Evolutionary conservation across 2,888 invertebrate genomes (phyloP), one percentile per base, ranked within the genome.

Genomic region (Xestia xanthographa): DNA sequence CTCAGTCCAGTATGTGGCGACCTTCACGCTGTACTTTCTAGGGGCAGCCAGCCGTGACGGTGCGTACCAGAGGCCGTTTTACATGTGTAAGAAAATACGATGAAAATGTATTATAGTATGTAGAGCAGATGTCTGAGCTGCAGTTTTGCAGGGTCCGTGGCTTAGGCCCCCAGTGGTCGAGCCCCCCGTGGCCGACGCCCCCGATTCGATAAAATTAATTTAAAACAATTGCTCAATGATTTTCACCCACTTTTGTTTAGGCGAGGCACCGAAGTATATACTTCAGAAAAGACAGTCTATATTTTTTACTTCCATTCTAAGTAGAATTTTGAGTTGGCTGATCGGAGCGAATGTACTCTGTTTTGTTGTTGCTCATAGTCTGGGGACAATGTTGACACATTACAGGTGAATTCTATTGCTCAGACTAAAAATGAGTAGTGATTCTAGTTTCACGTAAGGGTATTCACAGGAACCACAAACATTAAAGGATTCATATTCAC

Each of bases 21-120:
- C 91, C 91, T 91, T 90, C 90, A 72, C 75, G 87, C 76, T 68
- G 75, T 81, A 86, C 91, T 91, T 91, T 91, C 91, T 89, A 87
- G 77, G 79, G 73, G 86, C 87, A 87, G 73, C 87, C 86, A 86
- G 71, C 83, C 90, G 88, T 84, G 79, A 76, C 86, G 66, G 41
- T 79, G 77, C 70, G 68, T 75, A 77, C 60, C 56, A 72, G 62
- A 73, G 82, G 82, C 45, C 72, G 60, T 29, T 82, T 72, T 72
- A 68, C 73, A 74, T 77, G 58, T 77, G 68, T 77, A 72, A 82
- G 71, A 75, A 82, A 82, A 84, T 72, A 60, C 62, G 66, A 53
- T 53, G 66, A 81, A 68, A 56, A 80, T 72, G 20, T 63, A 38
- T 17, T 29, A n/a, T n/a, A 2, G 2, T 34, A 22, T 72, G 38